Conservation (phyloP, 2,797 vertebrate genomes). For the Liparis tanakae region DNA sequence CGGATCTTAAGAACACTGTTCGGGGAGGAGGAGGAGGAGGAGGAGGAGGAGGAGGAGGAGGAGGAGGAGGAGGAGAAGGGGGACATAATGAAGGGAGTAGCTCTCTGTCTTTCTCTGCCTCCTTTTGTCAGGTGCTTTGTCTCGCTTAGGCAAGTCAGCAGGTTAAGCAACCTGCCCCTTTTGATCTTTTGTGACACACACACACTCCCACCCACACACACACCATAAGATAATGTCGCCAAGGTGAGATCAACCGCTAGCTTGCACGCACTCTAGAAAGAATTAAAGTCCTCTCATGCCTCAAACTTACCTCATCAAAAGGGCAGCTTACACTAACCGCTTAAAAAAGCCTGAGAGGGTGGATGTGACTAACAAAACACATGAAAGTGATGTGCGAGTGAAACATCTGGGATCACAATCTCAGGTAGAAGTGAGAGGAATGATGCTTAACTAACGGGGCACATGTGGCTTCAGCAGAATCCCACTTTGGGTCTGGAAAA, state of each 20-base stretch:
- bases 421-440: conserved; percentile 60
- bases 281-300: conserved; percentile 39
- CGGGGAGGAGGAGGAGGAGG: conserved; percentile 56
- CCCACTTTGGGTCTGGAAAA: conserved; percentile 59
- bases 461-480: conserved; percentile 46
- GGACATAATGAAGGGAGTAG: conserved; percentile 81
- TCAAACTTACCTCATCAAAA: conserved; percentile 65
- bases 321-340: conserved; percentile 36
- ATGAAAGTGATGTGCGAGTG: conserved; percentile 29
- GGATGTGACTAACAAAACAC: conserved; percentile 39
- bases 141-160: conserved; percentile 91
- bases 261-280: conserved; percentile 52
- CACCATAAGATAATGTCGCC: conserved; percentile 51
- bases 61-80: conserved; percentile 54
- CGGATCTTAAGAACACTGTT: conserved; percentile 77
- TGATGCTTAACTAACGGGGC: conserved; percentile 43
- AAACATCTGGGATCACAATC: conserved; percentile 50
- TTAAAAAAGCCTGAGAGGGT: conserved; percentile 54
- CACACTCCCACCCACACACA: conserved; percentile 1
- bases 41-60: conserved; percentile 50
- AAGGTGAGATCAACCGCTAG: conserved; percentile 53
- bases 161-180: conserved; percentile 83
- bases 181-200: conserved; percentile 77
- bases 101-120: conserved; percentile 75
- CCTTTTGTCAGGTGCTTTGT: conserved; percentile 84